Evolutionary conservation across 2,888 invertebrate genomes (phyloP), one percentile per base, ranked within the genome.

Genomic region (Caenorhabditis sp.): DNA sequence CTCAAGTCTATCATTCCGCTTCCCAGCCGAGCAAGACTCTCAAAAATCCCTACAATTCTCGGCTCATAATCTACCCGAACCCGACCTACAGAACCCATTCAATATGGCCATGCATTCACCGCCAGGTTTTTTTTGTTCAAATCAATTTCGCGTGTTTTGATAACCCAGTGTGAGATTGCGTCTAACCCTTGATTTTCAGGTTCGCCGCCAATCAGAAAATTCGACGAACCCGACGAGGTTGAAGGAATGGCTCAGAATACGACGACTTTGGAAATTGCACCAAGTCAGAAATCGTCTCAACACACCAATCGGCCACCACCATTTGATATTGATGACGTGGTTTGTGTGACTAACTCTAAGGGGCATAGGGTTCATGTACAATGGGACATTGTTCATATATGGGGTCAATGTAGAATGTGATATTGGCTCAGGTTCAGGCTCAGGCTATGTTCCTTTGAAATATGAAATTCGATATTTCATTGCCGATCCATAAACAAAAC

Each of bases 291-390:
- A 59, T 68, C 76, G 12, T 76, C 76, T 14, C 58, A 66, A 14
- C 70, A 71, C 62, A 76, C 76, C 1, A 67, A 76, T 57, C 31
- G 59, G 17, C 76, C 76, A 17, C 76, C 76, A 17, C 76, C 76
- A n/a, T 67, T 74, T 53, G 66, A 49, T 12, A 67, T 61, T 5
- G 21, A 52, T 21, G 52, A 23, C n/a, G 8, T 52, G 52, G 23
- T 49, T 49, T 52, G 52, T 52, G 52, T 52, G 10, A 36, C 5
- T 8, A 36, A 10, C n/a, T n/a, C n/a, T n/a, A n/a, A n/a, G n/a
- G n/a, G n/a, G n/a, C n/a, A n/a, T n/a, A n/a, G n/a, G n/a, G n/a
- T n/a, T n/a, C n/a, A n/a, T n/a, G n/a, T n/a, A n/a, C n/a, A n/a
- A n/a, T n/a, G n/a, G n/a, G n/a, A n/a, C n/a, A n/a, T n/a, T n/a